Evolutionary conservation across 2,797 vertebrate genomes (phyloP), one percentile per base, ranked within the genome.

Genomic region (Malurus leucopterus): DNA sequence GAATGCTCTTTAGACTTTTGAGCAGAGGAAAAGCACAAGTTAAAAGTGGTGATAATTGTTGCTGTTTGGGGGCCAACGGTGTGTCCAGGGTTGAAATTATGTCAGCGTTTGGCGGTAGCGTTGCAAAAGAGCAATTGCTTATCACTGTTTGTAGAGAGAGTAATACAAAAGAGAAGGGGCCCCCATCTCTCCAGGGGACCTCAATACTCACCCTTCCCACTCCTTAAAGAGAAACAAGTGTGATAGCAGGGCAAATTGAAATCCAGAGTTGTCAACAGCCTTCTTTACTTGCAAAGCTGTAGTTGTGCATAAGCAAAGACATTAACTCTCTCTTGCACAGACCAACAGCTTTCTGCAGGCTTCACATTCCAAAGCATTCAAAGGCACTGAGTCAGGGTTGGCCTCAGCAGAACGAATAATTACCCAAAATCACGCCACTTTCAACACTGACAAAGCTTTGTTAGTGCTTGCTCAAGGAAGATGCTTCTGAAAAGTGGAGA

Each of bases 41-140:
- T 89, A 61, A 53, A 84, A 67, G 9, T 24, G 22, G 5, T 47
- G 34, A 43, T 61, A 7, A 5, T 51, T 63, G 27, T 34, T 51
- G 18, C 11, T 61, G 27, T 41, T 65, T 62, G 6, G 2, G 53
- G 27, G 20, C 51, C 51, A 76, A 46, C 2, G 4, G 11, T 0
- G 11, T 2, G 18, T 58, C 54, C 41, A 44, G 50, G 41, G 26
- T 27, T 62, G 64, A 75, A 81, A 72, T 72, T 26, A 41, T 15
- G 11, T 47, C 69, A 83, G 1, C 2, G 12, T 43, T 82, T 54
- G n/a, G 61, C 2, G 0, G 27, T 5, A 32, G 32, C 38, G n/a
- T 20, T 73, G 32, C 51, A 41, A 55, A 53, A 69, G 8, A 14
- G 8, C 29, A 55, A 55, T 63, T 54, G 11, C 20, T 62, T 89